phyloP scores from a whole-genome alignment of 64 coral and sea anemone species.

The Pocillopora damicornis region DNA sequence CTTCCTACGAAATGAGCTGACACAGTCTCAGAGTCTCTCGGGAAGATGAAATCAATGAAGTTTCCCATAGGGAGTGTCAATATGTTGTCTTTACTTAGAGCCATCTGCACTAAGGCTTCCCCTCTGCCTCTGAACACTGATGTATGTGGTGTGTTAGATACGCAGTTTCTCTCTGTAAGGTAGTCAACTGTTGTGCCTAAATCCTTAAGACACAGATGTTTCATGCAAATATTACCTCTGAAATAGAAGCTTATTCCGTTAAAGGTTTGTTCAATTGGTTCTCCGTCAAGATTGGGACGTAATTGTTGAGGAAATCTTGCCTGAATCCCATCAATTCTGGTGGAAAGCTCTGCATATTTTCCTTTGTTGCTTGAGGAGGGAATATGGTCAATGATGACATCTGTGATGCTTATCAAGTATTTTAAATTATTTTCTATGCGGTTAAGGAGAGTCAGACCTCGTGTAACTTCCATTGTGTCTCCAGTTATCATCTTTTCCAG shows the following conservation, averaged over 20 bases:
- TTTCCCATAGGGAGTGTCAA: background rate
- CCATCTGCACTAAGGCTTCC: background rate
- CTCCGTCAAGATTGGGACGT: background rate
- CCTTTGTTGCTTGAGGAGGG: background rate
- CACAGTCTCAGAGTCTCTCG: background rate
- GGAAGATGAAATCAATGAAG: background rate
- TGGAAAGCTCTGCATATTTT: background rate
- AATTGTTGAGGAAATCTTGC: background rate
- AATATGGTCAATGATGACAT: background rate
- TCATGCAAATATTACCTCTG: background rate
- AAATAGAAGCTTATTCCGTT: conserved; percentile 9
- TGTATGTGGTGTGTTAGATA: background rate
- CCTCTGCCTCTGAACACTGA: background rate
- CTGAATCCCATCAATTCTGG: background rate
- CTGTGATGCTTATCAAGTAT: background rate
- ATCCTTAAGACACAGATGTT: background rate
- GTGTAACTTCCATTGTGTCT: background rate
- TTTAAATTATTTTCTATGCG: background rate
- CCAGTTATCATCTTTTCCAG: background rate
- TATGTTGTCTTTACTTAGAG: background rate
- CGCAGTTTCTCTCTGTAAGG: background rate
- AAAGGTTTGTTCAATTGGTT: background rate
- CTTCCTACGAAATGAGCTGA: background rate
- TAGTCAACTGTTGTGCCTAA: background rate
- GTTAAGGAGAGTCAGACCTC: background rate